phyloP scores from a whole-genome alignment of 2,888 invertebrate genomes.

The Agrochola lota region DNA sequence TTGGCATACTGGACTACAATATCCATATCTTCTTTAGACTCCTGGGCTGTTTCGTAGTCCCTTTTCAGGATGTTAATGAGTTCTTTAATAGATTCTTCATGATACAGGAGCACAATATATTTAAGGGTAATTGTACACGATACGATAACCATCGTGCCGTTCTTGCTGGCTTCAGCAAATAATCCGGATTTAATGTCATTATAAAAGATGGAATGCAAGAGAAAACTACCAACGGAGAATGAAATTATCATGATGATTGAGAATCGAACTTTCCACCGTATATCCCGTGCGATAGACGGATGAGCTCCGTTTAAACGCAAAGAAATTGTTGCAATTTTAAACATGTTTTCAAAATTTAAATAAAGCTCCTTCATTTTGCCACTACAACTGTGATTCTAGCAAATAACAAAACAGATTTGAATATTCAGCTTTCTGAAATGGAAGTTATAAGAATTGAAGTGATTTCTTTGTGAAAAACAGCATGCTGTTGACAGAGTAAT shows the following conservation, averaged over 20 bases:
- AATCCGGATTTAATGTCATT: slow-evolving; percentile 72
- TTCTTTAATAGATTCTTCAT: slow-evolving; percentile 67
- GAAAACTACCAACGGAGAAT: slow-evolving; percentile 51
- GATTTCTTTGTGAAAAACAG: slow-evolving; percentile 62
- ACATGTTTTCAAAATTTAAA: slow-evolving; percentile 72
- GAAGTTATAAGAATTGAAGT: slow-evolving; percentile 30
- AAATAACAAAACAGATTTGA: slow-evolving; percentile 10
- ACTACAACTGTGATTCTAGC: not conserved
- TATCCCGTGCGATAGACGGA: slow-evolving; percentile 67
- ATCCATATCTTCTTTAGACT: slow-evolving; percentile 68
- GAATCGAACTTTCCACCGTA: slow-evolving; percentile 69
- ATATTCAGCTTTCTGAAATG: slow-evolving; percentile 16
- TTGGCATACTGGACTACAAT: slow-evolving; percentile 72
- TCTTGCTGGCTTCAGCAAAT: slow-evolving; percentile 77
- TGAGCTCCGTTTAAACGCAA: slow-evolving; percentile 73
- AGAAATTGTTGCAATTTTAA: slow-evolving; percentile 68
- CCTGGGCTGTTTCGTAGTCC: slow-evolving; percentile 74
- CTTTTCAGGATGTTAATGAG: slow-evolving; percentile 72
- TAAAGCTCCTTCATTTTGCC: slow-evolving; percentile 53
- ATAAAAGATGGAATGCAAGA: slow-evolving; percentile 71
- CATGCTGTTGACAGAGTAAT: slow-evolving; percentile 66
- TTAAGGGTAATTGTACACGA: slow-evolving; percentile 74
- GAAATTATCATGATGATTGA: slow-evolving; percentile 56
- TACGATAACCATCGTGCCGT: slow-evolving; percentile 75
- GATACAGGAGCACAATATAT: slow-evolving; percentile 72